These are phyloP conservation scores for Pseudois nayaur DNA, from an alignment of 2,113 vertebrate genomes.

Conservation along the genomic window DNA sequence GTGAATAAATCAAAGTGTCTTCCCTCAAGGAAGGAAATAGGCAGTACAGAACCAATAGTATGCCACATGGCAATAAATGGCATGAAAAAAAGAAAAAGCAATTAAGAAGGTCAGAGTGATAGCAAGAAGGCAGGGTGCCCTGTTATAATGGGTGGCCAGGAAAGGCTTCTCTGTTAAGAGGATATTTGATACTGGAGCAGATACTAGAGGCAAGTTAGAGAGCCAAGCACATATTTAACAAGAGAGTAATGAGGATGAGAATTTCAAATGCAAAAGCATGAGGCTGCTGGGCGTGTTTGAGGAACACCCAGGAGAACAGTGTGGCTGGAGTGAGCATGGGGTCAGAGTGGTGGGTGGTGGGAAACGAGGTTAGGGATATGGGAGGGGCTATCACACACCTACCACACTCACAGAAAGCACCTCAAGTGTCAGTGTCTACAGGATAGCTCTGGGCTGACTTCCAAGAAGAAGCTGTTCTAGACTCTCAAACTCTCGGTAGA, in stretches of 20 bases:
- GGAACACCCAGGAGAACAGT: accelerated
- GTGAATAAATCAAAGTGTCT: not conserved
- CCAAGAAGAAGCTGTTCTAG: not conserved
- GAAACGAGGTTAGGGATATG: not conserved
- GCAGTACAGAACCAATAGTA: not conserved
- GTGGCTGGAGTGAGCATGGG: not conserved
- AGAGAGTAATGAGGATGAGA: not conserved
- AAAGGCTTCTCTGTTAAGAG: not conserved
- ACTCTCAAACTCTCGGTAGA: not conserved
- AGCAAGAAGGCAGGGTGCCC: not conserved
- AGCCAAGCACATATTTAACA: not conserved
- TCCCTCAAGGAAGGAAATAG: not conserved
- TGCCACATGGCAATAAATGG: not conserved
- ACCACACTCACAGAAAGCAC: not conserved
- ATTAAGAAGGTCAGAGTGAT: not conserved
- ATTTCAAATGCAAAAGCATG: not conserved
- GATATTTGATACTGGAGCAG: not conserved
- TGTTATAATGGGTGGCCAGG: not conserved
- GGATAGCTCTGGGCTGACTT: not conserved
- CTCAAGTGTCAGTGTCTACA: not conserved
- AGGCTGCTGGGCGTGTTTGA: accelerated
- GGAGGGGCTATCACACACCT: not conserved
- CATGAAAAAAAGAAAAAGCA: not conserved
- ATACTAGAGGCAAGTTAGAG: not conserved
- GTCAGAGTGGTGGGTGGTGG: not conserved